Evolutionary conservation across 1,140 invertebrate genomes (phyloP).

Genomic region (Drosophila albomicans): DNA sequence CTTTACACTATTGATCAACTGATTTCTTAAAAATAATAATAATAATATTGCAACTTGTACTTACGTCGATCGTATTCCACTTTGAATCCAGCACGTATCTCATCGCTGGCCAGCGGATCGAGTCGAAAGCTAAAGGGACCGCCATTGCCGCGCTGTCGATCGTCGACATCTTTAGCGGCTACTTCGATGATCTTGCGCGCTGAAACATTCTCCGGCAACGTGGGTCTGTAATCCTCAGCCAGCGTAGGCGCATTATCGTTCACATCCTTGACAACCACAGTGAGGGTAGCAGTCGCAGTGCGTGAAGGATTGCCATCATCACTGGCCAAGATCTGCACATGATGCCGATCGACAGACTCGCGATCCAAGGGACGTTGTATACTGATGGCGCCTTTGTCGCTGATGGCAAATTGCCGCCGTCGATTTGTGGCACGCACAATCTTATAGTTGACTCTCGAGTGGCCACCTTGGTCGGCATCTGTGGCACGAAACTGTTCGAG

Average conservation of each 20-base stretch:
- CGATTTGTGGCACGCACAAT: conserved; percentile 88
- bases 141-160: conserved; percentile 87
- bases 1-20: not conserved
- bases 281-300: conserved; percentile 89
- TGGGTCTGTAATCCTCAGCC: conserved; percentile 87
- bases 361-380: conserved; percentile 87
- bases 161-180: conserved; percentile 88
- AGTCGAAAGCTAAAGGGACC: conserved; percentile 88
- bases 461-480: conserved; percentile 88
- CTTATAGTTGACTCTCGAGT: conserved; percentile 86
- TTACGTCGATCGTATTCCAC: conserved; percentile 87
- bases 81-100: conserved; percentile 87
- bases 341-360: conserved; percentile 87
- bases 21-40: not conserved
- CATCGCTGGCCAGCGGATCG: conserved; percentile 87
- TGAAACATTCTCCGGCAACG: conserved; percentile 87
- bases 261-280: conserved; percentile 88
- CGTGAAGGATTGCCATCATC: conserved; percentile 88
- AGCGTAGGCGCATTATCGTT: conserved; percentile 89
- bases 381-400: conserved; percentile 87
- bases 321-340: conserved; percentile 87
- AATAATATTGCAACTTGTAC: conserved; percentile 38
- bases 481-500: conserved; percentile 88
- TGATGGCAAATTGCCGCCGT: conserved; percentile 87
- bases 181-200: conserved; percentile 88